Conservation (phyloP, 2,113 vertebrate species). For the Pseudois nayaur region DNA sequence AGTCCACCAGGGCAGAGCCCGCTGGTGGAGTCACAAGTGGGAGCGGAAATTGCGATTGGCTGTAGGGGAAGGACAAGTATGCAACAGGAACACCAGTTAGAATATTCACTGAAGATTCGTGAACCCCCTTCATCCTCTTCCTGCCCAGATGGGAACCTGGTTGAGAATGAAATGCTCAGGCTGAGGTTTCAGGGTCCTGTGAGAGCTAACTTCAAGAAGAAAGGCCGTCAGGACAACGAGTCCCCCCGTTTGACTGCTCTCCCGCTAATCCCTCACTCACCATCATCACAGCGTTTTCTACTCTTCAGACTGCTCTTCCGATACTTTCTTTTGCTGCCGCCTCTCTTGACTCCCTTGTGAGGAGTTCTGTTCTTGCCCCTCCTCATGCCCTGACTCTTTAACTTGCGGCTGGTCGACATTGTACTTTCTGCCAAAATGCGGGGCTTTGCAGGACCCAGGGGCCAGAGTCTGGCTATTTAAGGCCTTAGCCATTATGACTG, state of each 20-base stretch:
- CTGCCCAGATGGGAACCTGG: neutral
- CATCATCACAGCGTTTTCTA: constrained; percentile 57
- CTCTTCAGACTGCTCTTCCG: constrained; percentile 44
- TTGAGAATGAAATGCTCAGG: neutral
- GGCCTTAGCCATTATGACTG: constrained; percentile 62
- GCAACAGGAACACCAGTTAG: neutral
- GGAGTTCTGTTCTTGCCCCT: constrained; percentile 64
- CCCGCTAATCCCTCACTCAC: constrained; percentile 28
- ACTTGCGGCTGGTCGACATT: constrained; percentile 65
- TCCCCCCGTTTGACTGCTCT: neutral
- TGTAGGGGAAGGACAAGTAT: constrained; percentile 39
- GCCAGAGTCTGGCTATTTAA: constrained; percentile 59
- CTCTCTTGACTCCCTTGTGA: constrained; percentile 70
- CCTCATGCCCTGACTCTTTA: constrained; percentile 59
- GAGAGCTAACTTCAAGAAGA: neutral
- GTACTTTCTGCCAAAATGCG: constrained; percentile 56
- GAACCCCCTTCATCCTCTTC: neutral
- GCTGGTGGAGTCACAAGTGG: constrained; percentile 21
- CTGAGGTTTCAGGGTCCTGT: neutral
- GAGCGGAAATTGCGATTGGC: constrained; percentile 53
- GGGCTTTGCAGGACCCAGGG: constrained; percentile 42
- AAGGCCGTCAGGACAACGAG: neutral
- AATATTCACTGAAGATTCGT: neutral
- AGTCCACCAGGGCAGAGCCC: constrained; percentile 35
- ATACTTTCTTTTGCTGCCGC: constrained; percentile 62